phyloP scores from a whole-genome alignment of 2,888 invertebrate species.

The Caenorhabditis macrosperma region DNA sequence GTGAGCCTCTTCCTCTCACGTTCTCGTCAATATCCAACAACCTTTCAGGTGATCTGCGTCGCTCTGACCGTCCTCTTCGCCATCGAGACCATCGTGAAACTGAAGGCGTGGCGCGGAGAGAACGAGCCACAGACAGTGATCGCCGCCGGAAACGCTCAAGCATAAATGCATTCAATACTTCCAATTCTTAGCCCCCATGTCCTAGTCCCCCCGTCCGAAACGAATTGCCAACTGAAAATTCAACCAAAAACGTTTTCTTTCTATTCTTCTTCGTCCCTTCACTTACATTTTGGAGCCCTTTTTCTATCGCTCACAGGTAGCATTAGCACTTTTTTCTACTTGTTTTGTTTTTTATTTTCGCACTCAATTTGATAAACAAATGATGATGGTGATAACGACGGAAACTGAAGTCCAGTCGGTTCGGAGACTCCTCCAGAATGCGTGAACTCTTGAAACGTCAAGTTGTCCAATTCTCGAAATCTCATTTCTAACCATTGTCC shows the following conservation, averaged over 20 bases:
- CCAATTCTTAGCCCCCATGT: background rate
- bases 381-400: background rate
- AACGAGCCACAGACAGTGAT: slow-evolving; percentile 65
- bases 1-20: slow-evolving; percentile 63
- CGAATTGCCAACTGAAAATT: slow-evolving; percentile 21
- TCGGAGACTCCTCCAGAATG: too few relatives aligned
- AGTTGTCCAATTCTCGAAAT: background rate
- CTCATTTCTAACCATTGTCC: background rate
- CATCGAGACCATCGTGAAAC: slow-evolving; percentile 77
- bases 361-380: background rate
- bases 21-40: too few relatives aligned
- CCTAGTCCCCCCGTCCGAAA: slow-evolving; percentile 13
- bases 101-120: slow-evolving; percentile 79
- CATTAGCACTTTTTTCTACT: slow-evolving; percentile 5
- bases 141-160: slow-evolving; percentile 40
- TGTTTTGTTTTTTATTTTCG: background rate
- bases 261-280: slow-evolving; percentile 22
- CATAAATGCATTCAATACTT: slow-evolving; percentile 6
- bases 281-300: slow-evolving; percentile 17
- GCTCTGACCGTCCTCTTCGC: slow-evolving; percentile 78
- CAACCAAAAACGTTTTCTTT: slow-evolving; percentile 7
- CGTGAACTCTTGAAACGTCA: background rate
- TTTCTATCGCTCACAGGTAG: slow-evolving; percentile 35
- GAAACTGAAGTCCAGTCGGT: too few relatives aligned
- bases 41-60: slow-evolving; percentile 77